A percentile compares a stretch with the other conserved stretches of the same genome.
phyloP scores from a whole-genome alignment of 2,797 vertebrate genomes.

The Amazona finschi region DNA sequence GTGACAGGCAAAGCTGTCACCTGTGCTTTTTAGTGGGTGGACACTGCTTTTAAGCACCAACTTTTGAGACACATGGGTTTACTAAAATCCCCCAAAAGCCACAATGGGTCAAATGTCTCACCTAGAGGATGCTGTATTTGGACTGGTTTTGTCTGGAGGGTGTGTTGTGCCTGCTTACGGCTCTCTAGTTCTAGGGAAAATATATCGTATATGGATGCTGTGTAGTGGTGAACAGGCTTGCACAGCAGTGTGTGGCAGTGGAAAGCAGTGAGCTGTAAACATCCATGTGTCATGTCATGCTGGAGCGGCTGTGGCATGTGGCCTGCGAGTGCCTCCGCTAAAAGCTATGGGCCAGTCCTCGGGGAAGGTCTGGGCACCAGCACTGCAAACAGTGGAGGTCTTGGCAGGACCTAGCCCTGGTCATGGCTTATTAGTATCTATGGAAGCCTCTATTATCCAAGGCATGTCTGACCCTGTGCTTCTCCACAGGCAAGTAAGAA shows the following conservation, averaged over 20 bases:
- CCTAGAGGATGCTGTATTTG: not conserved
- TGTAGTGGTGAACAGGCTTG: not conserved
- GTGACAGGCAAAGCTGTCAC: not conserved
- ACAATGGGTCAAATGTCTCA: not conserved
- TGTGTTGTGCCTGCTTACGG: not conserved
- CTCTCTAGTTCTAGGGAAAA: not conserved
- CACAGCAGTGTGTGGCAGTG: not conserved
- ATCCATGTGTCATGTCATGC: not conserved
- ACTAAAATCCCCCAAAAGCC: rapidly evolving
- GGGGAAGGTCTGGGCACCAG: not conserved
- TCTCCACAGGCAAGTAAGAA: not conserved
- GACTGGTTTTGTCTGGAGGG: not conserved
- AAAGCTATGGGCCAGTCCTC: not conserved
- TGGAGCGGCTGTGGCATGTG: not conserved
- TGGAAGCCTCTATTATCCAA: not conserved
- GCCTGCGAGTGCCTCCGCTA: not conserved
- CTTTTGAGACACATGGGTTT: not conserved
- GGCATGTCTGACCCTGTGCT: not conserved
- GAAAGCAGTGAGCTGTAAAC: not conserved
- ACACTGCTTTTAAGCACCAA: not conserved
- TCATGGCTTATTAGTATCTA: not conserved
- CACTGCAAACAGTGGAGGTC: not conserved
- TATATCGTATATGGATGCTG: not conserved
- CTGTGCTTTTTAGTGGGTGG: not conserved
- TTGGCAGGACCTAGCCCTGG: not conserved